These are phyloP conservation scores for Brachionus calyciflorus DNA, from an alignment of 1,140 invertebrate species.

Conservation along the genomic window DNA sequence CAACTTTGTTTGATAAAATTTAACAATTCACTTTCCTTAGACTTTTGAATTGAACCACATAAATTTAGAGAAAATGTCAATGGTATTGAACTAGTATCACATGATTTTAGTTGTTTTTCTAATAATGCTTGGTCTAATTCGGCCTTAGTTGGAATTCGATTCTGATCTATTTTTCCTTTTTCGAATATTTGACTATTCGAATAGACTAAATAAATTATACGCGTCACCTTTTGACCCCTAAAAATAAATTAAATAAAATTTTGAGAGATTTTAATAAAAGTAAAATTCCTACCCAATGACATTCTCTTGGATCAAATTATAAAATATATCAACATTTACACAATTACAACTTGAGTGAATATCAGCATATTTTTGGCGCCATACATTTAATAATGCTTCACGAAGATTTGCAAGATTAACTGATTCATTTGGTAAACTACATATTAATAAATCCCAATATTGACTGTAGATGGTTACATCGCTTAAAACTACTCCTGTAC, in stretches of 20 bases:
- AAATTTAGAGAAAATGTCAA: not conserved
- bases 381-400: not conserved
- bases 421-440: not conserved
- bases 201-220: not conserved
- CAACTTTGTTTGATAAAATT: not conserved
- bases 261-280: not conserved
- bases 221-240: not conserved
- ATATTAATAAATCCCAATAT: conserved; percentile 20
- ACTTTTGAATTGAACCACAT: not conserved
- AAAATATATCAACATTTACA: not conserved
- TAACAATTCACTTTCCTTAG: not conserved
- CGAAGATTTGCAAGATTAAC: not conserved
- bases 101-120: not conserved
- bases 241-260: conserved; percentile 10
- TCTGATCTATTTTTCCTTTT: not conserved
- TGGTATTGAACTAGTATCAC: not conserved
- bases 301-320: not conserved
- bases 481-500: not conserved
- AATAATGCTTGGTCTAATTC: not conserved
- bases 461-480: not conserved
- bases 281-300: not conserved
- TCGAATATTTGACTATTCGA: conserved; percentile 15
- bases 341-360: not conserved
- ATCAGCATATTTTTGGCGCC: not conserved
- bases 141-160: not conserved